Base-by-base conservation (phyloP, 2,888 invertebrate species). In the Archips xylosteana region DNA sequence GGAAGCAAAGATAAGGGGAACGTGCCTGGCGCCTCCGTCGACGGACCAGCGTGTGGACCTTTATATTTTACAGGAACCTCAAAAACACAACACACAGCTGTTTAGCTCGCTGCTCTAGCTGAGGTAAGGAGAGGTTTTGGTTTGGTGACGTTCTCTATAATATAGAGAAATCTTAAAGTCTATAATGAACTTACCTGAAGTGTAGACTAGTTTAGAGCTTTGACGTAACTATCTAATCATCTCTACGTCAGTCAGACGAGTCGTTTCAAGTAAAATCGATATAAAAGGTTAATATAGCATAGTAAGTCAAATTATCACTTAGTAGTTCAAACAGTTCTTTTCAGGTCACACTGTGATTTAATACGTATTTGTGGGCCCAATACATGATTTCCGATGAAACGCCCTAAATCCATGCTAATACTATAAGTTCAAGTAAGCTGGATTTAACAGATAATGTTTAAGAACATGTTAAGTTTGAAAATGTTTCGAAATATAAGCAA, bases 1-100 rank as follows among this genome's bases (percentile, higher is more conserved):
- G 85, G 85, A 86, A 86, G 85, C 83, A 83, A 81, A 86, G 91
- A 92, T 92, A 91, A 89, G 87, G 79, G 84, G 77, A 85, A 92
- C 92, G 92, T 92, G 92, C 87, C 91, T 87, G 76, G 77, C 79
- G 82, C 76, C 80, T 80, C 78, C 79, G 78, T 73, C 80, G 75
- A 74, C 88, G 85, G 89, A 89, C 91, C 88, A 86, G 79, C 79
- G 73, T 88, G 85, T 88, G 80, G 82, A 85, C 85, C 82, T 86
- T 86, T 85, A 79, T 83, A 82, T 84, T 86, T 83, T 79, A 80
- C 77, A 67, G 23, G 32, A 39, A 23, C 10, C 68, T 68, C 47
- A 54, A 49, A 39, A 70, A 70, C 32, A 42, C 42, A 42, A 42
- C 23, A 47, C 63, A 45, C 32, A 63, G 63, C 34, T 63, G 63